phyloP scores from a whole-genome alignment of 2,888 invertebrate species.

The Agrochola litura region DNA sequence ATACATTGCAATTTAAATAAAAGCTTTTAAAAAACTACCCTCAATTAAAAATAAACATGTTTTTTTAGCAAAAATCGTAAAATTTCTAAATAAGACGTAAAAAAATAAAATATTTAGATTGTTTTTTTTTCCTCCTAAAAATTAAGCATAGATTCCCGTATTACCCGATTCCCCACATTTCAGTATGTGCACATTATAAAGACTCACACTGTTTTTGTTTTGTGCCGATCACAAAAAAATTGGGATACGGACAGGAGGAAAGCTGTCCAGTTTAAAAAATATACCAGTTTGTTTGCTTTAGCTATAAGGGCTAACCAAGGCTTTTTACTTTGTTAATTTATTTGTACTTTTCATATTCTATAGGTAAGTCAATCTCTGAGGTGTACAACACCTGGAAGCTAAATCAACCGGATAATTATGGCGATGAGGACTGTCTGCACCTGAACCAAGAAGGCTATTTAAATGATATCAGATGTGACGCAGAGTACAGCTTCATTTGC shows the following conservation, averaged over 20 bases:
- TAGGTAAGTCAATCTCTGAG: constrained; percentile 5
- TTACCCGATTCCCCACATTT: no score
- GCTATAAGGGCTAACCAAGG: not conserved
- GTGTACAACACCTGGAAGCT: not conserved
- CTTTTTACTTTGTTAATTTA: not conserved
- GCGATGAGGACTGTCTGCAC: constrained; percentile 73
- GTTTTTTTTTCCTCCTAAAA: no score
- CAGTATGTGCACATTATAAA: no score
- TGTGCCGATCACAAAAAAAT: not conserved
- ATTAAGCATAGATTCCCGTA: no score
- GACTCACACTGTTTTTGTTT: not conserved
- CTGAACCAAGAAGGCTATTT: constrained; percentile 57
- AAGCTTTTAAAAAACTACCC: no score
- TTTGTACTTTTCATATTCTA: not conserved
- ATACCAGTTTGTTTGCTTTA: not conserved
- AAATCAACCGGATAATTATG: constrained; percentile 19
- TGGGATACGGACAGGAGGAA: not conserved
- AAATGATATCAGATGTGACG: constrained; percentile 74
- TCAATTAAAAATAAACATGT: no score
- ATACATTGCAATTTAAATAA: no score
- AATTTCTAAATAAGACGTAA: no score
- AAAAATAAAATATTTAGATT: no score
- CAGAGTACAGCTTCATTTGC: constrained; percentile 78
- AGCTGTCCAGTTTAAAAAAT: not conserved
- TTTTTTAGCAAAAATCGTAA: no score